Conservation (phyloP, 2,888 invertebrate species). For the Sceliomorpha sp. region DNA sequence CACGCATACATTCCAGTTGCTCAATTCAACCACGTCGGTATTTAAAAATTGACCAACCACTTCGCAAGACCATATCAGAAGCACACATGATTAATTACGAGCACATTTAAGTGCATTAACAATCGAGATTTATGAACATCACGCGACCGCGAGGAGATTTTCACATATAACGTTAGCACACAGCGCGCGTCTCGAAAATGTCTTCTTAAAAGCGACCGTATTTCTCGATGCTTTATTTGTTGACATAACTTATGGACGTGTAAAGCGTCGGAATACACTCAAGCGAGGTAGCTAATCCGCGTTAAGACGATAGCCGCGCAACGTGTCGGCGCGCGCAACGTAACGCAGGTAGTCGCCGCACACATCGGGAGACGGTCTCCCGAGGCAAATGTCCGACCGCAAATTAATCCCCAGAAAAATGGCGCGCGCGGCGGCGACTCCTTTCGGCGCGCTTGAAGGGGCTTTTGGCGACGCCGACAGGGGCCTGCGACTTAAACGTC, state of each 20-base stretch:
- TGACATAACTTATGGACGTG: constrained; percentile 31
- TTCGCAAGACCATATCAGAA: constrained; percentile 6
- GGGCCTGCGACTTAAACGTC: constrained; percentile 32
- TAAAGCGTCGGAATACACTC: constrained; percentile 9
- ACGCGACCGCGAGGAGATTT: constrained; percentile 22
- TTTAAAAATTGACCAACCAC: too few species aligned
- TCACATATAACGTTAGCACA: constrained; percentile 35
- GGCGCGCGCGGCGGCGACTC: constrained; percentile 20
- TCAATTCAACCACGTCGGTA: too few species aligned
- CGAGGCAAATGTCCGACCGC: constrained; percentile 28
- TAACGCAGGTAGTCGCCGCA: constrained; percentile 17
- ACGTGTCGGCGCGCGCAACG: constrained; percentile 33
- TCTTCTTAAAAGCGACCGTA: constrained; percentile 27
- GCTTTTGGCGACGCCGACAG: constrained; percentile 33
- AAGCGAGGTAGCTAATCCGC: constrained; percentile 47
- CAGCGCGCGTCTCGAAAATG: constrained; percentile 20
- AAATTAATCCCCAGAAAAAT: constrained; percentile 57
- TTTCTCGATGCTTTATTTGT: constrained; percentile 28
- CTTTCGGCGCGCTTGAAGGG: constrained; percentile 26
- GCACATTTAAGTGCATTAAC: constrained; percentile 28
- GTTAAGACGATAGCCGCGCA: constrained; percentile 32
- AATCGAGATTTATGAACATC: constrained; percentile 33
- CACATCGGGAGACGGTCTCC: neutral
- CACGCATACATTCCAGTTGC: too few species aligned
- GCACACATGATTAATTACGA: constrained; percentile 28